Evolutionary conservation across 2,797 vertebrate genomes (phyloP).

Genomic region (Mormyrops attenuatus): DNA sequence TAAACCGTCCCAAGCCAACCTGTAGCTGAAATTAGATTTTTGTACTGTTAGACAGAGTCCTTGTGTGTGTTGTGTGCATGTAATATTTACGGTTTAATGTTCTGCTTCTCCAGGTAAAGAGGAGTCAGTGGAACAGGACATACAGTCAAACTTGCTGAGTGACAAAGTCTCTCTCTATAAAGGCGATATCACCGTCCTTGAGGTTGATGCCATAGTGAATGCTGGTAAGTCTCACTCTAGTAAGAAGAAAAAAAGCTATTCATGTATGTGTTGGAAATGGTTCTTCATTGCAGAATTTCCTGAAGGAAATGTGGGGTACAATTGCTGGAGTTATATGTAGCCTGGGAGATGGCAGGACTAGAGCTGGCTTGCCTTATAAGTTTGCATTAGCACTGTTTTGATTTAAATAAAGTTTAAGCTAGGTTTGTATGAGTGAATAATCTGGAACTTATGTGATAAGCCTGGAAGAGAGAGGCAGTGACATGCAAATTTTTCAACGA

Average conservation of each 20-base stretch:
- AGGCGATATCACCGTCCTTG: slow-evolving; percentile 92
- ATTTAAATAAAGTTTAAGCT: neutral
- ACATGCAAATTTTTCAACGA: neutral
- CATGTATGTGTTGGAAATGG: neutral
- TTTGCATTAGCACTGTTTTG: neutral
- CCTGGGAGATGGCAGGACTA: neutral
- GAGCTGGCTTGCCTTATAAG: neutral
- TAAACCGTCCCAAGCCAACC: neutral
- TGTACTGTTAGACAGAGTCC: neutral
- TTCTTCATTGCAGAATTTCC: neutral
- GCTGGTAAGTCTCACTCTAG: slow-evolving; percentile 72
- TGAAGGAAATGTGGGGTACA: neutral
- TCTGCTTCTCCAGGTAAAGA: slow-evolving; percentile 58
- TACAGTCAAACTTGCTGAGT: slow-evolving; percentile 58
- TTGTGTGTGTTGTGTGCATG: neutral
- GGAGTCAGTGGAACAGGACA: slow-evolving; percentile 60
- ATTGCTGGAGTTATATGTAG: neutral
- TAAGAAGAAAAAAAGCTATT: neutral
- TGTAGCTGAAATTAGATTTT: neutral
- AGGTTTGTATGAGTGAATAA: neutral
- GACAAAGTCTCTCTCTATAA: slow-evolving; percentile 93
- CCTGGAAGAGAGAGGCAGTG: neutral
- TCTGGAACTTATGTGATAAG: neutral
- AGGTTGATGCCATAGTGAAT: slow-evolving; percentile 95
- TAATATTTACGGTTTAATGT: neutral